phyloP scores from a whole-genome alignment of 1,140 invertebrate genomes.

The Pentalonia nigronervosa region DNA sequence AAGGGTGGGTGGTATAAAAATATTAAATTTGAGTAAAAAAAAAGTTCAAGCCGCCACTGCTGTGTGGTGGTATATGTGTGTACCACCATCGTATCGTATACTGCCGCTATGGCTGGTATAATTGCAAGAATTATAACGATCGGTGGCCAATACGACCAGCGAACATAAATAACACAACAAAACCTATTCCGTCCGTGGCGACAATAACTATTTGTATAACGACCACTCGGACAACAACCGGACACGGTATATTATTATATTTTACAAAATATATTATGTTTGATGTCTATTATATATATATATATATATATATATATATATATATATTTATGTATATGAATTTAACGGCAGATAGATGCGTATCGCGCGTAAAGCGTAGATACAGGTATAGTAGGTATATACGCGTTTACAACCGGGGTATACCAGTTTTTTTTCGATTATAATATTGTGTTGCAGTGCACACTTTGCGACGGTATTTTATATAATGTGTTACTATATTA shows the following conservation, averaged over 20 bases:
- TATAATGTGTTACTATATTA: background rate
- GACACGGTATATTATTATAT: background rate
- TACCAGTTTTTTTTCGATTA: conserved; percentile 19
- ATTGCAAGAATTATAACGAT: background rate
- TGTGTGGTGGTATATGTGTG: no score
- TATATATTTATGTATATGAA: background rate
- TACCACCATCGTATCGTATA: no score
- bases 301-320: no score
- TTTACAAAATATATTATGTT: background rate
- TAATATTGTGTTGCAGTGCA: background rate
- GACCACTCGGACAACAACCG: background rate
- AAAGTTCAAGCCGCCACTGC: no score
- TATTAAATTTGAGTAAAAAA: no score
- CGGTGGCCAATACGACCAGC: background rate
- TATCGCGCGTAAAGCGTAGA: background rate
- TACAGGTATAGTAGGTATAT: background rate
- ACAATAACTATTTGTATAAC: background rate
- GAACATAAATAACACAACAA: background rate
- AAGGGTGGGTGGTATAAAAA: no score
- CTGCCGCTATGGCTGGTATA: background rate
- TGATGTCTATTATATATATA: background rate
- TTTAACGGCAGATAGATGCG: background rate
- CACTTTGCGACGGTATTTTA: background rate
- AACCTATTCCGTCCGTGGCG: background rate
- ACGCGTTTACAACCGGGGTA: background rate